These are phyloP conservation scores for Choreutis nemorana DNA, from an alignment of 2,888 invertebrate species.

Conservation along the genomic window DNA sequence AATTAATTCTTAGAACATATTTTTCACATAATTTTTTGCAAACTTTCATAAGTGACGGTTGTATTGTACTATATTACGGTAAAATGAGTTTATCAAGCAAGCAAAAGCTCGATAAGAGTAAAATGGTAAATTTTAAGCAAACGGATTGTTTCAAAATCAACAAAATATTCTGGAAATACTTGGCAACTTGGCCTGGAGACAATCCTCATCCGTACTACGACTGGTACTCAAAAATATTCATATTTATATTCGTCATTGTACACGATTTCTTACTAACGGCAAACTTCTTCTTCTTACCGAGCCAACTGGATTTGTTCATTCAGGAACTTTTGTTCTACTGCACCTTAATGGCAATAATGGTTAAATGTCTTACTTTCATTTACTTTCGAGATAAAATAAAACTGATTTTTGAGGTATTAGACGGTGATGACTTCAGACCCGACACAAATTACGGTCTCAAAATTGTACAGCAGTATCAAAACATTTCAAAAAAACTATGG, in stretches of 20 bases:
- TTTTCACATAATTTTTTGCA: too few relatives aligned
- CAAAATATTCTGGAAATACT: slow-evolving; percentile 5
- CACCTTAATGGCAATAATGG: slow-evolving; percentile 20
- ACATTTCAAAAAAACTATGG: slow-evolving; percentile 24
- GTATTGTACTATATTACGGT: too few relatives aligned
- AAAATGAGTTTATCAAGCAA: too few relatives aligned
- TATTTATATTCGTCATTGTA: slow-evolving; percentile 4
- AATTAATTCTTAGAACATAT: too few relatives aligned
- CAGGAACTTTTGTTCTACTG: slow-evolving; percentile 36
- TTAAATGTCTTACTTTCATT: slow-evolving; percentile 29
- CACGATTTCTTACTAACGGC: slow-evolving; percentile 6
- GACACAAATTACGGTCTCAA: slow-evolving; percentile 15
- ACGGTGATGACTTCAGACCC: slow-evolving; percentile 30
- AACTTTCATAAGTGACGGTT: too few relatives aligned
- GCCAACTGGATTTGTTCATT: slow-evolving; percentile 23
- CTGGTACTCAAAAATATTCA: slow-evolving; percentile 7
- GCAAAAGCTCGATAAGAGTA: too few relatives aligned
- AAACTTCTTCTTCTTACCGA: slow-evolving; percentile 9
- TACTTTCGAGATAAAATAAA: slow-evolving; percentile 20
- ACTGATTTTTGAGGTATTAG: slow-evolving; percentile 20
- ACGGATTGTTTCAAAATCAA: slow-evolving; percentile 6
- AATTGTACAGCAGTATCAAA: slow-evolving; percentile 25
- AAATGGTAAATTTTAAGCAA: too few relatives aligned
- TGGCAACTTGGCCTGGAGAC: slow-evolving; percentile 6
- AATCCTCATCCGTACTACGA: slow-evolving; percentile 6